Base-by-base conservation (phyloP, 2,113 vertebrate genomes). In the Dipodomys spectabilis region DNA sequence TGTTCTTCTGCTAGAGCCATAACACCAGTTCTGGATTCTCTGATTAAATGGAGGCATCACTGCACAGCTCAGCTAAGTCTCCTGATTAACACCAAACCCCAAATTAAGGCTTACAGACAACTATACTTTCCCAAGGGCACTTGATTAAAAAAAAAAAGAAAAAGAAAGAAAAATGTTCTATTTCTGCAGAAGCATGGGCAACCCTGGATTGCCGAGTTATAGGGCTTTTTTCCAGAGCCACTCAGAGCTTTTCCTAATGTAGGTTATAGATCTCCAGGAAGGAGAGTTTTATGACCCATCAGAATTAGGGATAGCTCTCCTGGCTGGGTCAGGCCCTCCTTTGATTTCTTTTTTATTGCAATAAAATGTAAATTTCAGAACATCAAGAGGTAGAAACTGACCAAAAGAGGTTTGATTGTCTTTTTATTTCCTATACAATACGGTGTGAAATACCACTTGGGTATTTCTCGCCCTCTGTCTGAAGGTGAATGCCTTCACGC, bases 301-400 rank as follows among this genome's bases (percentile, higher is more conserved):
- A 86, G 72, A 89, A 75, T 84, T 83, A 89, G 44, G 19, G 79
- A 32, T 45, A 91, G 16, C 53, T 75, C 27, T 77, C 49, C n/a
- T 86, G 45, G 78, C 75, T 82, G 71, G 60, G 71, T 79, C 53
- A 72, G 69, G 32, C 6, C 11, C 44, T 90, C 12, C 18, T 92
- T 82, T 84, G 82, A 89, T 89, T 92, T 91, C 69, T 75, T 91
- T 87, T 83, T 93, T 82, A 89, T 78, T 91, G 25, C 68, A 89
- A 68, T 81, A 86, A 94, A 84, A 87, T 81, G 32, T 86, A 91
- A 95, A 94, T 92, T 84, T 95, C 32, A 92, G 80, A 39, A 62
- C 68, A 87, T 81, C 62, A 75, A 68, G 88, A 83, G 81, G 30
- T 35, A 75, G 49, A 65, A 20, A 64, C 30, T 13, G 45, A 68